Evolutionary conservation across 2,797 vertebrate species (phyloP).

Genomic region (Neoniphon sammara): DNA sequence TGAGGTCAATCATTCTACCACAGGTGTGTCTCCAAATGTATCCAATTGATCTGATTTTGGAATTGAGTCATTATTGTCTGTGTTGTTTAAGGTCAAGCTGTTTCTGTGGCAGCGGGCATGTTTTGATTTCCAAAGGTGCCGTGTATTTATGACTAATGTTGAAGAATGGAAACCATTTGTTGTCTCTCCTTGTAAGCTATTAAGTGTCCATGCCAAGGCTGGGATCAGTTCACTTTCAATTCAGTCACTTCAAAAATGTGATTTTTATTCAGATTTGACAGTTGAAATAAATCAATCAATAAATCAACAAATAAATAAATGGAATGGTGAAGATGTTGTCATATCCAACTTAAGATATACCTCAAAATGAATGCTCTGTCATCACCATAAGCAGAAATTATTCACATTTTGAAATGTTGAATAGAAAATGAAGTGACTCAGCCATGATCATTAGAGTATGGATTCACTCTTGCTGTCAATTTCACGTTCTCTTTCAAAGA

Average conservation of each 20-base stretch:
- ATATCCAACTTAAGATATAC: not conserved
- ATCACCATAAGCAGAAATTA: slow-evolving; percentile 1
- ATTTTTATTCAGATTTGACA: slow-evolving; percentile 7
- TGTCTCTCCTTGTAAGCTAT: slow-evolving; percentile 61
- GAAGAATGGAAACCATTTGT: slow-evolving; percentile 38
- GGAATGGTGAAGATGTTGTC: not conserved
- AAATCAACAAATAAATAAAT: too few species aligned
- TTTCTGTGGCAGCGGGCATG: slow-evolving; percentile 6
- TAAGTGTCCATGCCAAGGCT: slow-evolving; percentile 27
- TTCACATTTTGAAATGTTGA: slow-evolving; percentile 20
- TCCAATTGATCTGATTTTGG: not conserved
- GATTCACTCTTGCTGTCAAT: slow-evolving; percentile 35
- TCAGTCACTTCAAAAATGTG: not conserved
- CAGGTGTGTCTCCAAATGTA: slow-evolving; percentile 8
- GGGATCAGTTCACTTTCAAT: not conserved
- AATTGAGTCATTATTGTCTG: not conserved
- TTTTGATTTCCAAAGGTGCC: slow-evolving; percentile 35
- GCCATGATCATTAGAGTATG: slow-evolving; percentile 24
- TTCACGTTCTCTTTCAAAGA: slow-evolving; percentile 32
- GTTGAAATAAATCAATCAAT: not conserved
- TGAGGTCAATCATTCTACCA: slow-evolving; percentile 13
- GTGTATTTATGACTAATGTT: slow-evolving; percentile 40
- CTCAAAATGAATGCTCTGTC: not conserved
- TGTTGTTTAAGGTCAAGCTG: slow-evolving; percentile 25
- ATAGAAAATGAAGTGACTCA: slow-evolving; percentile 10